Percentiles rank a stretch among this genome's conserved stretches.
These are phyloP conservation scores for Abramis brama DNA, from an alignment of 2,113 vertebrate species.

Conservation along the genomic window DNA sequence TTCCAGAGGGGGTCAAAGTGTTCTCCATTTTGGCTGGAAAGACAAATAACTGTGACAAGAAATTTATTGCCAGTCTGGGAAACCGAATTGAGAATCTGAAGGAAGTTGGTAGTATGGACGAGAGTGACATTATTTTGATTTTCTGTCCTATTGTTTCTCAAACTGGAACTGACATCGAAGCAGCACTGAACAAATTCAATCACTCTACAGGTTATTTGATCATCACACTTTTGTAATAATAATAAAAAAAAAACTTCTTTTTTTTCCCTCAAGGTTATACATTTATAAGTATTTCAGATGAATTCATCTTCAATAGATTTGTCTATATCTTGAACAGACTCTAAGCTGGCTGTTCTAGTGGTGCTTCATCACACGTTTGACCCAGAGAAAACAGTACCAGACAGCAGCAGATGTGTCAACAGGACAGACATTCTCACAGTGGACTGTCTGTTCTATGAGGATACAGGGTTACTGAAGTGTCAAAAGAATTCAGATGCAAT, in stretches of 20 bases:
- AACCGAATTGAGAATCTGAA: neutral
- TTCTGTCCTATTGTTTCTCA: no score
- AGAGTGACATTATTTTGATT: no score
- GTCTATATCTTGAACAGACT: neutral
- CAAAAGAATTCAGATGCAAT: neutral
- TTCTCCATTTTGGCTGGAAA: neutral
- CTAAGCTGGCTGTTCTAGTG: no score
- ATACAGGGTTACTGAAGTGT: slow-evolving; percentile 15
- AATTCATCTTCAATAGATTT: neutral
- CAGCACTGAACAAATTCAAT: no score
- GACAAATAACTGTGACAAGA: neutral
- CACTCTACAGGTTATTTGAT: no score
- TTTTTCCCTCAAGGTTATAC: neutral
- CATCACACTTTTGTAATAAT: no score
- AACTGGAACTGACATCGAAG: no score
- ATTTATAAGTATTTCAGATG: neutral
- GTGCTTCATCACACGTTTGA: no score
- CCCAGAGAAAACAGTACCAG: no score
- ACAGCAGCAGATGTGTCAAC: no score
- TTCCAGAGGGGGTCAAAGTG: neutral
- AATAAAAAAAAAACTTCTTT: no score
- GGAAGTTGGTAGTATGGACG: neutral
- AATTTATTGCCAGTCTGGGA: neutral
- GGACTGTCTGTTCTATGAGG: slow-evolving; percentile 26
- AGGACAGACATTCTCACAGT: neutral